Conservation (phyloP, 2,113 vertebrate species). For the Phalacrocorax brasilianus region DNA sequence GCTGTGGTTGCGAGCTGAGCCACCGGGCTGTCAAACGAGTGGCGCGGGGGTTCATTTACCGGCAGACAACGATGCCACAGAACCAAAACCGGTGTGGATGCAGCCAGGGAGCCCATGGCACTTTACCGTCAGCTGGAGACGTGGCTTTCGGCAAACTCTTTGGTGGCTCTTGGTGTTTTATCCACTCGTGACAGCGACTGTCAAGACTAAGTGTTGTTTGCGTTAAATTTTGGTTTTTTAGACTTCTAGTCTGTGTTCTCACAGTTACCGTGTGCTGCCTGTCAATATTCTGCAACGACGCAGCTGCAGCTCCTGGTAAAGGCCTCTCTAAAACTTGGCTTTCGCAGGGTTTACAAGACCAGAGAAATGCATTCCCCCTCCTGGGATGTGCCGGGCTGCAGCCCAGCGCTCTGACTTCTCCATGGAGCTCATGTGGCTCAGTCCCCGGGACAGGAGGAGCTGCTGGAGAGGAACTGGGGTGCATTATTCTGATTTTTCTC, state of each 20-base stretch:
- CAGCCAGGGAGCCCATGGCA: rapidly evolving
- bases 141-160: rapidly evolving
- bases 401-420: not conserved
- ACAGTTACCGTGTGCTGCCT: rapidly evolving
- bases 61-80: rapidly evolving
- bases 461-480: not conserved
- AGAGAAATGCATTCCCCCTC: no score
- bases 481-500: not conserved
- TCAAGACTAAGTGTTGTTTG: not conserved
- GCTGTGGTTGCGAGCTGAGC: not conserved
- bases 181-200: rapidly evolving
- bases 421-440: not conserved
- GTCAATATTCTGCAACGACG: not conserved
- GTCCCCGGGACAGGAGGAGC: not conserved
- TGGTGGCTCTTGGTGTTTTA: no score
- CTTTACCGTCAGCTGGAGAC: not conserved
- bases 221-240: not conserved
- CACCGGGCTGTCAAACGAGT: not conserved
- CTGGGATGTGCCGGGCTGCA: not conserved
- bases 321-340: not conserved
- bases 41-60: rapidly evolving
- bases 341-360: rapidly evolving
- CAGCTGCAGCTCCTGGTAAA: not conserved
- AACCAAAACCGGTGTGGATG: not conserved
- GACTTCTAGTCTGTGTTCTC: not conserved